These are phyloP conservation scores for Hippoglossus stenolepis DNA, from an alignment of 2,113 vertebrate species.

Conservation along the genomic window DNA sequence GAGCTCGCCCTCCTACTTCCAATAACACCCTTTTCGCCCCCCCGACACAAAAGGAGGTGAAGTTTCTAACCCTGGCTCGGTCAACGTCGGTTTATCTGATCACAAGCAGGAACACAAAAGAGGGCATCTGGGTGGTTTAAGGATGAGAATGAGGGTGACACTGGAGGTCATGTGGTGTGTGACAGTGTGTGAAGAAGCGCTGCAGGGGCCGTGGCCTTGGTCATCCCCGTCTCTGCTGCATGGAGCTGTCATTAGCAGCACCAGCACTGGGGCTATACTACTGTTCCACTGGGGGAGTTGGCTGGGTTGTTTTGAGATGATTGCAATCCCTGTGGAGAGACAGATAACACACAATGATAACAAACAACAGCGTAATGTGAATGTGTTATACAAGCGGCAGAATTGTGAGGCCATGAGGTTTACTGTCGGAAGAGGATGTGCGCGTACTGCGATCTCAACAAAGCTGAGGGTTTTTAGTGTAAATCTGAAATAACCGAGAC, in stretches of 20 bases:
- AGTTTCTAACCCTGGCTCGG: slow-evolving; percentile 49
- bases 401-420: slow-evolving; percentile 45
- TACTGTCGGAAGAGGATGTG: slow-evolving; percentile 20
- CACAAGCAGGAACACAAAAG: slow-evolving; percentile 40
- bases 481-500: slow-evolving; percentile 33
- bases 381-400: slow-evolving; percentile 26
- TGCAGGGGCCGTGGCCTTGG: slow-evolving; percentile 58
- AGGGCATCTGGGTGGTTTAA: slow-evolving; percentile 36
- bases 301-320: slow-evolving; percentile 91
- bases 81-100: slow-evolving; percentile 13
- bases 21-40: slow-evolving; percentile 38
- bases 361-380: slow-evolving; percentile 42
- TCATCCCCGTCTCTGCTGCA: slow-evolving; percentile 60
- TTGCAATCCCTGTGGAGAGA: slow-evolving; percentile 90
- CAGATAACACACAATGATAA: slow-evolving; percentile 68
- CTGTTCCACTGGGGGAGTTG: slow-evolving; percentile 93
- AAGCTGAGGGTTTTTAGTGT: slow-evolving; percentile 20
- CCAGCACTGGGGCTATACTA: slow-evolving; percentile 87
- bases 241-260: slow-evolving; percentile 70
- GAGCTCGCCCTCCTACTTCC: slow-evolving; percentile 48
- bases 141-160: slow-evolving; percentile 53
- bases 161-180: slow-evolving; percentile 52
- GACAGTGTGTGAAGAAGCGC: slow-evolving; percentile 66
- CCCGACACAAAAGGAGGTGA: neutral
- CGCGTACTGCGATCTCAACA: neutral